Evolutionary conservation across 1,140 invertebrate species (phyloP).

Genomic region (Atta colombica): DNA sequence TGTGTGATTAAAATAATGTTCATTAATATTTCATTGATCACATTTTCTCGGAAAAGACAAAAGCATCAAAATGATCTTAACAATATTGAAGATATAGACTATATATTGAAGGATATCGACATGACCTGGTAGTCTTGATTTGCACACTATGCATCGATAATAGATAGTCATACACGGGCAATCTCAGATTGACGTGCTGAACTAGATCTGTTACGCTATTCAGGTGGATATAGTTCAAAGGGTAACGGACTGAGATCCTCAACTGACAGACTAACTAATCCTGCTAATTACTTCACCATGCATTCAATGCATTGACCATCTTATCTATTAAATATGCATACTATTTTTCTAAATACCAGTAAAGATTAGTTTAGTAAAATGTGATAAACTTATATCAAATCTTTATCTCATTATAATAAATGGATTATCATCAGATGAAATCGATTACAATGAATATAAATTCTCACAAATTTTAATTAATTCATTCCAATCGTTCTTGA

Average conservation of each 20-base stretch:
- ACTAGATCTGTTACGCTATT: slow-evolving; percentile 53
- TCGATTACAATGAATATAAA: not conserved
- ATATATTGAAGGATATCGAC: slow-evolving; percentile 31
- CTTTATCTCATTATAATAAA: not conserved
- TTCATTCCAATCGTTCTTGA: not conserved
- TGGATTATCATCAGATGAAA: not conserved
- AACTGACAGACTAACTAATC: slow-evolving; percentile 38
- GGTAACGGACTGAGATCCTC: slow-evolving; percentile 47
- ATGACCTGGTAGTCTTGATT: slow-evolving; percentile 46
- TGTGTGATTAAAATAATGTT: not conserved
- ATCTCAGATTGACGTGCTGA: slow-evolving; percentile 55
- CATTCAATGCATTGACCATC: not conserved
- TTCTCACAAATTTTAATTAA: not conserved
- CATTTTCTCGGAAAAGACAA: not conserved
- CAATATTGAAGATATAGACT: not conserved
- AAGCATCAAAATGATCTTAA: not conserved
- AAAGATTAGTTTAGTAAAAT: not conserved
- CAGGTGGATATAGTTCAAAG: slow-evolving; percentile 54
- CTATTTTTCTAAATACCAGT: not conserved
- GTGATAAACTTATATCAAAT: not conserved
- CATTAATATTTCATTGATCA: not conserved
- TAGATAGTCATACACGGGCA: slow-evolving; percentile 54
- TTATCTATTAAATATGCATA: slow-evolving; percentile 19
- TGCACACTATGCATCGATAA: slow-evolving; percentile 48
- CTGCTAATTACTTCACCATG: slow-evolving; percentile 48